Conservation (phyloP, 2,113 vertebrate genomes). For the Clupea harengus region DNA sequence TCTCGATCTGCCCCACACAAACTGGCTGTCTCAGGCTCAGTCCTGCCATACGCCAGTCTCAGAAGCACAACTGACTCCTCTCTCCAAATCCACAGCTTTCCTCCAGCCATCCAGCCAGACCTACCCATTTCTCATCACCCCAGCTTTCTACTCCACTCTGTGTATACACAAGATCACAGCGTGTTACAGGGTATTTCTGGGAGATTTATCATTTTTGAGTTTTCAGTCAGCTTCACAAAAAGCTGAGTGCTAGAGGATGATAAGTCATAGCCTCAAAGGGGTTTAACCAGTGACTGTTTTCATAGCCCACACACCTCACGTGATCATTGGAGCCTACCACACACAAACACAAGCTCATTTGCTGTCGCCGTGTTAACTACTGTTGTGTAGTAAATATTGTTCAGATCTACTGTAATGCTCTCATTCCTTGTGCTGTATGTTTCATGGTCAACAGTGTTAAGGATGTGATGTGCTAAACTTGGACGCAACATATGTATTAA, state of each 20-base stretch:
- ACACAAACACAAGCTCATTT: conserved; percentile 1
- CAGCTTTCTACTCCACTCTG: not conserved
- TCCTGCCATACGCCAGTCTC: not conserved
- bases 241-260: not conserved
- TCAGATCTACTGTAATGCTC: not conserved
- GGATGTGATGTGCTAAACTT: conserved; percentile 1
- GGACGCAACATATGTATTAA: not conserved
- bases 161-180: not conserved
- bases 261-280: not conserved
- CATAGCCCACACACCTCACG: not conserved
- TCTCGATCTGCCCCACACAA: not conserved
- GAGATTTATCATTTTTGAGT: not conserved
- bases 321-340: not conserved
- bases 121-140: not conserved
- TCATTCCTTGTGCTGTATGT: not conserved
- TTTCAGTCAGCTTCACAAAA: not conserved
- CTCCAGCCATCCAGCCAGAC: not conserved
- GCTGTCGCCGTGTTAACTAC: not conserved
- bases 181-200: not conserved
- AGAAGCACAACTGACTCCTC: not conserved
- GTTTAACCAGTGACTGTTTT: not conserved
- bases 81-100: not conserved
- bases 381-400: conserved; percentile 8
- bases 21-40: not conserved
- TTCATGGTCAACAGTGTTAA: not conserved